A percentile compares a stretch with the other conserved stretches of the same genome.
Evolutionary conservation across 2,113 vertebrate genomes (phyloP).

Genomic region (Callionymus lyra): DNA sequence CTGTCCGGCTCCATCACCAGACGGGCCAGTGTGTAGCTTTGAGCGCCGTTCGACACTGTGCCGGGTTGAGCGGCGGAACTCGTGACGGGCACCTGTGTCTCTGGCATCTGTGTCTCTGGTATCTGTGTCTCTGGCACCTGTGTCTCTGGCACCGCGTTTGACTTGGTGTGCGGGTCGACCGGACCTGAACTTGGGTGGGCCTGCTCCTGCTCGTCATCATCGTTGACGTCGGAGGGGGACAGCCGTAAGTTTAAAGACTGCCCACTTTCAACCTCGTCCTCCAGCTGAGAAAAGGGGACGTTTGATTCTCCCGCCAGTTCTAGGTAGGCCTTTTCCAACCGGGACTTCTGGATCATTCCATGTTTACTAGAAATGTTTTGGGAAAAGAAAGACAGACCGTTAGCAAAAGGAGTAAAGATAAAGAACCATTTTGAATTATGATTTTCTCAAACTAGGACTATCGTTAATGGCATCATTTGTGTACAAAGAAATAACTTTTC

Average conservation of each 20-base stretch:
- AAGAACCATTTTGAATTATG: background rate
- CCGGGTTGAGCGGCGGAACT: background rate
- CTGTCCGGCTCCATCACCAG: constrained; percentile 70
- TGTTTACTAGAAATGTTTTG: constrained; percentile 20
- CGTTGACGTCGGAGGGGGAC: constrained; percentile 10
- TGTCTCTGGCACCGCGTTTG: constrained; percentile 1
- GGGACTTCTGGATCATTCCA: constrained; percentile 14
- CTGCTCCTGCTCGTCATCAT: constrained; percentile 23
- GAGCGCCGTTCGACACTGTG: background rate
- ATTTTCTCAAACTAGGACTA: too few relatives aligned
- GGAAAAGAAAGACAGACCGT: too few relatives aligned
- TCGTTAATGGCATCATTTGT: too few relatives aligned
- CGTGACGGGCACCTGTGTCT: too few relatives aligned
- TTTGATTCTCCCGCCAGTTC: constrained; percentile 44
- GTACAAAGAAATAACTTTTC: too few relatives aligned
- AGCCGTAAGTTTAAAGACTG: constrained; percentile 23
- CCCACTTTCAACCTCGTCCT: constrained; percentile 58
- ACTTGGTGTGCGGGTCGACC: constrained; percentile 27
- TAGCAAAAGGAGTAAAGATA: too few relatives aligned
- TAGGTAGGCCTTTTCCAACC: constrained; percentile 69
- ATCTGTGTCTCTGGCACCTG: too few relatives aligned
- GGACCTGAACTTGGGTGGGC: constrained; percentile 25
- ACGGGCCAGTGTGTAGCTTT: constrained; percentile 59
- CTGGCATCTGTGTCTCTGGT: too few relatives aligned
- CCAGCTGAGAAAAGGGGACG: constrained; percentile 65